Evolutionary conservation across 1,140 invertebrate genomes (phyloP).

Genomic region (Drosophila kohkoa): DNA sequence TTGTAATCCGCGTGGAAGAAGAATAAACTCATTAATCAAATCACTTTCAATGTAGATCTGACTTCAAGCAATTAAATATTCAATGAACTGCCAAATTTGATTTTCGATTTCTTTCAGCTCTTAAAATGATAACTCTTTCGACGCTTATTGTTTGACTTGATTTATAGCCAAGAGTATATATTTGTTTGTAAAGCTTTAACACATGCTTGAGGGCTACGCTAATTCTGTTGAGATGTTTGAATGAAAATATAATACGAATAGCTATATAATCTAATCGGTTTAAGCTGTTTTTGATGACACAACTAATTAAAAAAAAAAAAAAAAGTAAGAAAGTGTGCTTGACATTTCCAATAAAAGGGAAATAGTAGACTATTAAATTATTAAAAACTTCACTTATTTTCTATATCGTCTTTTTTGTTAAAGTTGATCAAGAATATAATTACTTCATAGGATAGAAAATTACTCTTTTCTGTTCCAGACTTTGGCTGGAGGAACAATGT

Average conservation of each 20-base stretch:
- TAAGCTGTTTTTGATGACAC: no score
- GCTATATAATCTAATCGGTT: background rate
- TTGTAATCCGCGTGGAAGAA: slow-evolving; percentile 1
- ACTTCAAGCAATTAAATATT: slow-evolving; percentile 15
- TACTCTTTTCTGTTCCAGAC: no score
- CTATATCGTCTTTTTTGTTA: no score
- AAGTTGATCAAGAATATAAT: no score
- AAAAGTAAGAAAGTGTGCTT: background rate
- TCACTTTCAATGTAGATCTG: slow-evolving; percentile 12
- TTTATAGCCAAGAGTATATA: slow-evolving; percentile 12
- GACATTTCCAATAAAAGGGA: no score
- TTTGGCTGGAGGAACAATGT: no score
- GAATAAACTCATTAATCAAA: slow-evolving; percentile 60
- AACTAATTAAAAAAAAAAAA: no score
- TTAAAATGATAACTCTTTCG: slow-evolving; percentile 17
- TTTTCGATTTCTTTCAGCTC: slow-evolving; percentile 13
- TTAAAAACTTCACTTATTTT: no score
- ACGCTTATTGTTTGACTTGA: slow-evolving; percentile 23
- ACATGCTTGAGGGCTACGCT: background rate
- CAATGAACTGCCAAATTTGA: slow-evolving; percentile 22
- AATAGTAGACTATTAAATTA: no score
- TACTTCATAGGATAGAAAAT: no score
- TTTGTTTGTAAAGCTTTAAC: background rate
- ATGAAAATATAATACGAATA: no score
- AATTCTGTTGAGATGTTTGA: background rate